A percentile compares a stretch with the other conserved stretches of the same genome.
These are phyloP conservation scores for Eremobia ochroleuca DNA, from an alignment of 2,888 invertebrate genomes.

Conservation along the genomic window DNA sequence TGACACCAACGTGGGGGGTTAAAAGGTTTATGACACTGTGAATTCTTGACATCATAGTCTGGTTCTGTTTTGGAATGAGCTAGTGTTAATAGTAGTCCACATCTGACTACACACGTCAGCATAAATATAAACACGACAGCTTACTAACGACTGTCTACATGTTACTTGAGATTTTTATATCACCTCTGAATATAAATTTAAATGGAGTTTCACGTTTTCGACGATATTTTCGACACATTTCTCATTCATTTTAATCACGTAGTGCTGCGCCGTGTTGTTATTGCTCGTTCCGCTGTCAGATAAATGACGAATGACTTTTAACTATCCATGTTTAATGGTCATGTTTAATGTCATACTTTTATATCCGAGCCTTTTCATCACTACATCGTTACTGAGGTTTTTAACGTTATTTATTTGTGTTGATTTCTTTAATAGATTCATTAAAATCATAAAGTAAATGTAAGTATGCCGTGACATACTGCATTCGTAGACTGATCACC, in stretches of 20 bases:
- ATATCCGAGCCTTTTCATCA: constrained; percentile 32
- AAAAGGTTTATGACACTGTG: constrained; percentile 68
- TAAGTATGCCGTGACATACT: constrained; percentile 10
- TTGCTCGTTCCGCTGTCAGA: constrained; percentile 52
- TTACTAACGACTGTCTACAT: constrained; percentile 65
- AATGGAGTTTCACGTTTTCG: constrained; percentile 63
- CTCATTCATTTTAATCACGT: constrained; percentile 64
- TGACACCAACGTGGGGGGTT: constrained; percentile 66
- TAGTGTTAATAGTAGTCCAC: constrained; percentile 58
- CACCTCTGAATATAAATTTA: constrained; percentile 63
- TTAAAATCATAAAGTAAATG: neutral
- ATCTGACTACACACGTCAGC: constrained; percentile 54
- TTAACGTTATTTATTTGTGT: constrained; percentile 6
- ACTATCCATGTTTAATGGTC: constrained; percentile 37
- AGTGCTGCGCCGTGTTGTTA: constrained; percentile 43
- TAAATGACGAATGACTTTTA: constrained; percentile 62
- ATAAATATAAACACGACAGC: constrained; percentile 68
- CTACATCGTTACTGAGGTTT: constrained; percentile 35
- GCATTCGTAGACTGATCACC: neutral
- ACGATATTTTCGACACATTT: constrained; percentile 63
- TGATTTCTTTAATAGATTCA: constrained; percentile 19
- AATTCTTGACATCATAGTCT: constrained; percentile 63
- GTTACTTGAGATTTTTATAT: constrained; percentile 66
- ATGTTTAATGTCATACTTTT: constrained; percentile 52
- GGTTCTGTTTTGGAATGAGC: constrained; percentile 59